phyloP scores from a whole-genome alignment of 2,113 vertebrate species.

The Phrynocephalus versicolor region DNA sequence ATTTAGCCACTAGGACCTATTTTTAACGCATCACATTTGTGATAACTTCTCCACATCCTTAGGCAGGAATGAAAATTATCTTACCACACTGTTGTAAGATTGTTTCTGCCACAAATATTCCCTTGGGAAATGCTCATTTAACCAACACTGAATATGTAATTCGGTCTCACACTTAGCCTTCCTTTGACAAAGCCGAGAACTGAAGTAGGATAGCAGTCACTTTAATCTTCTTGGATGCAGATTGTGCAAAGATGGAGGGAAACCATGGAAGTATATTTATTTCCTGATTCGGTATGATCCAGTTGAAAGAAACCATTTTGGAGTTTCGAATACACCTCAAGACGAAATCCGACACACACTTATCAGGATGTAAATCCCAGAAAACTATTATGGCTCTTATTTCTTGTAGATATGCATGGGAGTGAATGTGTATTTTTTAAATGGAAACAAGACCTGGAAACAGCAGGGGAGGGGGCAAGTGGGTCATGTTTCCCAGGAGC shows the following conservation, averaged over 20 bases:
- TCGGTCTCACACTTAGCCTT: conserved; percentile 54
- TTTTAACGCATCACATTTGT: conserved; percentile 11
- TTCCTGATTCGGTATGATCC: not conserved
- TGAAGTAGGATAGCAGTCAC: conserved; percentile 39
- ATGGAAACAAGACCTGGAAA: not conserved
- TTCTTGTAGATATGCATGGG: not conserved
- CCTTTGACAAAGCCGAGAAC: conserved; percentile 48
- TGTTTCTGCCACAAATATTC: conserved; percentile 34
- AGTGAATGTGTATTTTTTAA: not conserved
- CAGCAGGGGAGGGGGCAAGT: no score
- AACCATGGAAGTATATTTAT: conserved; percentile 11
- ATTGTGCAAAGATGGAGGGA: conserved; percentile 26
- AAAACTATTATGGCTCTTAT: not conserved
- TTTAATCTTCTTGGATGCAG: conserved; percentile 38
- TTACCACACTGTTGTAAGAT: conserved; percentile 37
- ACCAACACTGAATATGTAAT: conserved; percentile 54
- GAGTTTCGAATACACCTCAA: not conserved
- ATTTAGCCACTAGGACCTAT: not conserved
- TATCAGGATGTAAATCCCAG: not conserved
- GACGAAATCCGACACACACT: not conserved
- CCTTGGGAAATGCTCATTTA: conserved; percentile 31
- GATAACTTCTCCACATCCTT: not conserved
- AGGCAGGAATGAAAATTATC: not conserved
- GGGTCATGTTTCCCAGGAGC: no score
- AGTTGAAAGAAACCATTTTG: not conserved